phyloP scores from a whole-genome alignment of 2,797 vertebrate genomes.

The Muscicapa comitata region DNA sequence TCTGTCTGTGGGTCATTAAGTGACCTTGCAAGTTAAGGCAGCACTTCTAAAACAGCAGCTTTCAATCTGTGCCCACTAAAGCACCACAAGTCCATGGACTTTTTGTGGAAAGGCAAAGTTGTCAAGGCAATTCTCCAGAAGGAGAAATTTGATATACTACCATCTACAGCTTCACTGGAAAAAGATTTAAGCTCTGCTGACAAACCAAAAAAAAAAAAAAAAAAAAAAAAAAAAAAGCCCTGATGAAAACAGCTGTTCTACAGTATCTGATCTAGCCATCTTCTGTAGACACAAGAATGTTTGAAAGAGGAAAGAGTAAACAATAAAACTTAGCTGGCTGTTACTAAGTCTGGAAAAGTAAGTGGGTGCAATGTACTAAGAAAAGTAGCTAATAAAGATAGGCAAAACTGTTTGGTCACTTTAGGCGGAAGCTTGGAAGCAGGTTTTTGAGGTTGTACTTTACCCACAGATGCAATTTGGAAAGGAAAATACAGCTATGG shows the following conservation, averaged over 20 bases:
- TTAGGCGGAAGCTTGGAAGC: background rate
- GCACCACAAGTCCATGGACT: rapidly evolving
- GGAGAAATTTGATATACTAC: background rate
- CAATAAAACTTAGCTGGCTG: background rate
- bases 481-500: background rate
- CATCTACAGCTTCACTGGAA: background rate
- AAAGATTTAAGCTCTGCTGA: background rate
- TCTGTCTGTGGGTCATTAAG: background rate
- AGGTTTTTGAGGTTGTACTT: background rate
- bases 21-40: background rate
- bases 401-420: background rate
- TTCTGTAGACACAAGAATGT: background rate
- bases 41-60: background rate
- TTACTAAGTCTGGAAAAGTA: background rate
- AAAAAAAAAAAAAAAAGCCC: background rate
- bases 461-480: background rate
- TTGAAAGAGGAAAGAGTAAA: background rate
- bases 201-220: background rate
- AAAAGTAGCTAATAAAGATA: background rate
- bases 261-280: background rate
- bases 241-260: background rate
- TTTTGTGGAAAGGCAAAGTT: background rate
- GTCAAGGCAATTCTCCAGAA: background rate
- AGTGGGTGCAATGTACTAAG: background rate
- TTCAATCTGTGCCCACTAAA: background rate